Evolutionary conservation across 2,888 invertebrate genomes (phyloP).

Genomic region (Heteromurus nitidus): DNA sequence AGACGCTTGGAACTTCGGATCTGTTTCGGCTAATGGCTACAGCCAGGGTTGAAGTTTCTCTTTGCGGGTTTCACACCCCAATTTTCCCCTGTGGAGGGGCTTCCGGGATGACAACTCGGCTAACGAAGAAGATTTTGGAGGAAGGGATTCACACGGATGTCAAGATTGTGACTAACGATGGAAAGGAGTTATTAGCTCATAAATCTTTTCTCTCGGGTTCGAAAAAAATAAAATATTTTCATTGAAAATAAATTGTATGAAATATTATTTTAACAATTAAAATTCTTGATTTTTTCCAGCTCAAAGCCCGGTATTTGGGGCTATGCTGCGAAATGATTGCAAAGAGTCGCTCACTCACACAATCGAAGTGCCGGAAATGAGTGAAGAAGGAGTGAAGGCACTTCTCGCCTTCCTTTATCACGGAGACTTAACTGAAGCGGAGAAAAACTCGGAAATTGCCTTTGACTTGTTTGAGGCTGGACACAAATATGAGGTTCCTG

Average conservation of each 20-base stretch:
- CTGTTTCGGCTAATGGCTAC: too few relatives aligned
- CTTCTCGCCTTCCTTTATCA: not conserved
- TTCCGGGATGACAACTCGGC: too few relatives aligned
- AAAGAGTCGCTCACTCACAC: not conserved
- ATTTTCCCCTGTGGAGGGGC: too few relatives aligned
- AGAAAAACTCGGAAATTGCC: not conserved
- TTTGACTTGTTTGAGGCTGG: not conserved
- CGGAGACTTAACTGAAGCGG: not conserved
- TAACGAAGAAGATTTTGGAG: too few relatives aligned
- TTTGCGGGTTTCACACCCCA: too few relatives aligned
- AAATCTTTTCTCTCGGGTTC: not conserved
- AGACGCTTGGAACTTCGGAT: too few relatives aligned
- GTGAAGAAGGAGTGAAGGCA: not conserved
- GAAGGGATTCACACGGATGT: too few relatives aligned
- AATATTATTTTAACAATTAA: not conserved
- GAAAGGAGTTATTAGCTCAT: not conserved
- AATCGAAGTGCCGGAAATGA: not conserved
- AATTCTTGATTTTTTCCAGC: not conserved
- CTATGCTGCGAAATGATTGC: not conserved
- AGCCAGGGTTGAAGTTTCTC: too few relatives aligned
- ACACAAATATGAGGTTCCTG: not conserved
- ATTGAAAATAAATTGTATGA: too few relatives aligned
- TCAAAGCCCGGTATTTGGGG: not conserved
- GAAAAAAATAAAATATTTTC: too few relatives aligned
- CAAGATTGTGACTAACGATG: not conserved